Conservation (phyloP, 2,113 vertebrate species). For the Andinoacara biseriatus region DNA sequence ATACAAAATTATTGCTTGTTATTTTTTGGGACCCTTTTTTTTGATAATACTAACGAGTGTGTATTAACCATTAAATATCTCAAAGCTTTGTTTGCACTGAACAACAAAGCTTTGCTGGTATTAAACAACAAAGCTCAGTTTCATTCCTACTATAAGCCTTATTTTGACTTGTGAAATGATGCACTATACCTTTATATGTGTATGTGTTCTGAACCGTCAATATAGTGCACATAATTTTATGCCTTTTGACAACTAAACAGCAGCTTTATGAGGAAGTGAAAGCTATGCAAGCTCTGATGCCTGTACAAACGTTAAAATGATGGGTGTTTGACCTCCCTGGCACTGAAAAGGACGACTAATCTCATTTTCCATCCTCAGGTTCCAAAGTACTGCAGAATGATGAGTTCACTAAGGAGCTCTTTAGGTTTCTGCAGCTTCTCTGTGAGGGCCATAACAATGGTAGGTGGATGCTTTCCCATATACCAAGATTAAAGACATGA, state of each 20-base stretch:
- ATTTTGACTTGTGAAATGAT: slow-evolving; percentile 48
- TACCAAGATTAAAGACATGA: background rate
- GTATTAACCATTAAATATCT: slow-evolving; percentile 34
- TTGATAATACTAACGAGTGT: slow-evolving; percentile 65
- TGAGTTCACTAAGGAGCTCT: slow-evolving; percentile 96
- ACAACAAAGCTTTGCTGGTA: slow-evolving; percentile 59
- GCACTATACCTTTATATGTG: slow-evolving; percentile 35
- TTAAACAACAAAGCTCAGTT: slow-evolving; percentile 40
- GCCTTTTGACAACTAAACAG: slow-evolving; percentile 29
- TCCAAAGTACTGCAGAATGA: slow-evolving; percentile 98
- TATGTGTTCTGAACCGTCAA: slow-evolving; percentile 25
- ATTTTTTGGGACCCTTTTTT: slow-evolving; percentile 58
- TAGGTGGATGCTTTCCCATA: slow-evolving; percentile 71
- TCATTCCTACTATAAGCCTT: slow-evolving; percentile 28
- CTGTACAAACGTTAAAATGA: slow-evolving; percentile 46
- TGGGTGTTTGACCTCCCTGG: slow-evolving; percentile 41
- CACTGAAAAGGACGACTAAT: slow-evolving; percentile 43
- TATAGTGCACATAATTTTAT: slow-evolving; percentile 47
- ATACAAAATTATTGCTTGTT: slow-evolving; percentile 69
- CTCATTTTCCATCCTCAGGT: slow-evolving; percentile 84
- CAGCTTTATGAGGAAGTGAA: slow-evolving; percentile 51
- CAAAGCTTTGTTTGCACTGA: slow-evolving; percentile 64
- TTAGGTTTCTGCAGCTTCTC: slow-evolving; percentile 96
- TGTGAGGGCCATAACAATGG: slow-evolving; percentile 99
- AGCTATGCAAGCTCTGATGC: slow-evolving; percentile 49